A percentile compares a stretch with the other conserved stretches of the same genome.
phyloP scores from a whole-genome alignment of 2,888 invertebrate genomes.

The Drosophila stalkeri region DNA sequence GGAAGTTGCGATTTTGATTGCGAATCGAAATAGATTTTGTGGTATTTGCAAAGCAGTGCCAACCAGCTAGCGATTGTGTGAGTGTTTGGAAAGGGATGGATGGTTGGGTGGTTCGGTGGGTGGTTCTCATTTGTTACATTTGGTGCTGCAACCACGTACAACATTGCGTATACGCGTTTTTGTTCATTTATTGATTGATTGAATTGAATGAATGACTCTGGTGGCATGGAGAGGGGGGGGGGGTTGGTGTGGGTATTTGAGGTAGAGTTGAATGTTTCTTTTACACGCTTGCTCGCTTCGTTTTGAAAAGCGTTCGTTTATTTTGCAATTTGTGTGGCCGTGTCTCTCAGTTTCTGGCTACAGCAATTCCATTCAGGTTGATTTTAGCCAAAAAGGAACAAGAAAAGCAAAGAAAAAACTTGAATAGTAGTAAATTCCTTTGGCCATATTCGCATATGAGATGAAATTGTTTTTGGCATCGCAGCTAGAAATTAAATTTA shows the following conservation, averaged over 20 bases:
- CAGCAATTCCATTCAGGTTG: conserved; percentile 64
- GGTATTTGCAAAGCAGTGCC: conserved; percentile 80
- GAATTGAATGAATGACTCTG: conserved; percentile 22
- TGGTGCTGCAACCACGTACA: conserved; percentile 54
- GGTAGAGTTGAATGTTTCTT: conserved; percentile 28
- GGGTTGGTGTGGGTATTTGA: conserved; percentile 4
- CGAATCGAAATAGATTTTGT: conserved; percentile 82
- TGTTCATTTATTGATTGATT: conserved; percentile 80
- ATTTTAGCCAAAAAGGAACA: neutral
- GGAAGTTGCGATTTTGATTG: conserved; percentile 83
- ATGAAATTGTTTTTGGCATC: neutral
- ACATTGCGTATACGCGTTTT: conserved; percentile 78
- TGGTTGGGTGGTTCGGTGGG: conserved; percentile 22
- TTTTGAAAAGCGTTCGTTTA: conserved; percentile 58
- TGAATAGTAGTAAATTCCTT: neutral
- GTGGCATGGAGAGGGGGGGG: neutral
- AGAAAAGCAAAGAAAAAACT: neutral
- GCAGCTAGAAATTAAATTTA: conserved; percentile 54
- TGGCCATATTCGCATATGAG: conserved; percentile 1
- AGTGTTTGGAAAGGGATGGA: conserved; percentile 7
- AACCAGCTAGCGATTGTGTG: conserved; percentile 43
- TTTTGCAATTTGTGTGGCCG: conserved; percentile 60
- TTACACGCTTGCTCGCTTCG: conserved; percentile 57
- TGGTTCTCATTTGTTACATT: conserved; percentile 76
- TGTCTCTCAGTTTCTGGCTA: conserved; percentile 22